These are phyloP conservation scores for Drosophila kokeensis DNA, from an alignment of 2,888 invertebrate genomes.

Conservation along the genomic window DNA sequence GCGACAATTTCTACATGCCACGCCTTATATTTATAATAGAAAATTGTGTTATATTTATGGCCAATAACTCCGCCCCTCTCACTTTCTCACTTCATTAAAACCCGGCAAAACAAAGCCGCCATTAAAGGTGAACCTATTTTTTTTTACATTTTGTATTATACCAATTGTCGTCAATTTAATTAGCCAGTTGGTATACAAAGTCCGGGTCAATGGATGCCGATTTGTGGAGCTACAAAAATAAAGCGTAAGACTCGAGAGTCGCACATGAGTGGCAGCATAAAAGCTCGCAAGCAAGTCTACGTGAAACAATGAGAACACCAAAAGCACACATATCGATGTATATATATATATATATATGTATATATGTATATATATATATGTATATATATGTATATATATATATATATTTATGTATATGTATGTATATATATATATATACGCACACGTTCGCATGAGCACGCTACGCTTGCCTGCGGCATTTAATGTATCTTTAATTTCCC, in stretches of 20 bases:
- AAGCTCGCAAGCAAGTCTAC: constrained; percentile 38
- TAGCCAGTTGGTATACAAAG: constrained; percentile 30
- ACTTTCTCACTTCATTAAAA: constrained; percentile 42
- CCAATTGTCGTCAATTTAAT: constrained; percentile 69
- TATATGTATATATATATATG: not conserved
- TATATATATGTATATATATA: not conserved
- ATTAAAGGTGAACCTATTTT: constrained; percentile 44
- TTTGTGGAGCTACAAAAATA: constrained; percentile 40
- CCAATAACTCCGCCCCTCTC: constrained; percentile 19
- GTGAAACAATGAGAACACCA: constrained; percentile 29
- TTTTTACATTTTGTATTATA: constrained; percentile 9
- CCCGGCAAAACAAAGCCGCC: constrained; percentile 44
- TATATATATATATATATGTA: constrained; percentile 3
- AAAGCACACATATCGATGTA: constrained; percentile 9
- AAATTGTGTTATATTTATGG: constrained; percentile 60
- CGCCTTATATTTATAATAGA: constrained; percentile 38
- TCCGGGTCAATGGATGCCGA: constrained; percentile 28
- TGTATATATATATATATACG: not conserved
- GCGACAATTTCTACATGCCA: constrained; percentile 48
- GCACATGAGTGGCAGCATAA: constrained; percentile 28
- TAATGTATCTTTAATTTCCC: constrained; percentile 80
- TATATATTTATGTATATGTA: not conserved
- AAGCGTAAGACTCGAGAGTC: constrained; percentile 32
- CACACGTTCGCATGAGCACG: constrained; percentile 32
- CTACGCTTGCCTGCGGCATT: constrained; percentile 67